Conservation (phyloP, 2,888 invertebrate species). For the Lydus trimaculatus region DNA sequence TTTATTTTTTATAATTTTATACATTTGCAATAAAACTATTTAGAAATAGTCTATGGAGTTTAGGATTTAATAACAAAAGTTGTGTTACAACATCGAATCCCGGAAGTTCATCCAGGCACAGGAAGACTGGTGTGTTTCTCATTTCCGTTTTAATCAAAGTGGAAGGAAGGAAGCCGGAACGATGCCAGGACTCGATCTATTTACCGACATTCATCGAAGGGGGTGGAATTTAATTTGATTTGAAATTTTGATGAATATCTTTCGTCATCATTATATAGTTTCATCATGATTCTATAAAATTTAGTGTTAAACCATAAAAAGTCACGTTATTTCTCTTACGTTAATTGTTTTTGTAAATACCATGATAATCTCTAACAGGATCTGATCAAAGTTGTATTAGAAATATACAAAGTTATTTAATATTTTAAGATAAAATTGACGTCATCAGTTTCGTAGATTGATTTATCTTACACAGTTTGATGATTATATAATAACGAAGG, state of each 20-base stretch:
- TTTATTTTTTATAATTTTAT: no score
- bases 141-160: not conserved
- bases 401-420: not conserved
- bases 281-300: not conserved
- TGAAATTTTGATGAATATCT: not conserved
- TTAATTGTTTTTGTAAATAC: not conserved
- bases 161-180: not conserved
- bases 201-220: not conserved
- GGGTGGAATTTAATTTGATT: not conserved
- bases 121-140: not conserved
- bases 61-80: not conserved
- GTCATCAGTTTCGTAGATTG: not conserved
- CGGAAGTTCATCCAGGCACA: slow-evolving; percentile 1
- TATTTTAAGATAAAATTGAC: not conserved
- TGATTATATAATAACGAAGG: not conserved
- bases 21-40: no score
- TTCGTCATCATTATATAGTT: no score
- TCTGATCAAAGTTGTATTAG: not conserved
- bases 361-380: not conserved
- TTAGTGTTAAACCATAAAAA: no score
- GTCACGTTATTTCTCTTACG: not conserved
- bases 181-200: not conserved
- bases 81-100: not conserved
- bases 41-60: not conserved
- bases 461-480: not conserved